Conservation (phyloP, 2,113 vertebrate genomes). For the Poeciliopsis prolifica region DNA sequence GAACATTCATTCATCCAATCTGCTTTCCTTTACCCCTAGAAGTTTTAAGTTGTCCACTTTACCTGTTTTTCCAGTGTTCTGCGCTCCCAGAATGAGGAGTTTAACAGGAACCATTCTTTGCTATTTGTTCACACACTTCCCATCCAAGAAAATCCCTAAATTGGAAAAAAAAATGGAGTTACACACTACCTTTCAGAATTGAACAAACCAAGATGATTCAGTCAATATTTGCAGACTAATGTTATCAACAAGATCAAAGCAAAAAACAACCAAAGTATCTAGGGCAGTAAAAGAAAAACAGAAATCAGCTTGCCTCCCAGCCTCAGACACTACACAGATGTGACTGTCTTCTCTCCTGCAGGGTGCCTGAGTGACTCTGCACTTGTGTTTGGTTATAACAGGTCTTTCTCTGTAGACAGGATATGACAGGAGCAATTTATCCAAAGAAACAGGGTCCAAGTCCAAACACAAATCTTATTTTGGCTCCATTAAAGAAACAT, state of each 20-base stretch:
- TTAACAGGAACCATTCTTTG: constrained; percentile 61
- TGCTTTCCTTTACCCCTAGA: not conserved
- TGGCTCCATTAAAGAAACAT: constrained; percentile 19
- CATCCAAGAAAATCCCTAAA: constrained; percentile 20
- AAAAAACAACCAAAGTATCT: constrained; percentile 14
- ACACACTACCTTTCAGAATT: not conserved
- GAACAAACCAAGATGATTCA: not conserved
- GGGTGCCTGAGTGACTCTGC: not conserved
- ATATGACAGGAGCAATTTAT: constrained; percentile 43
- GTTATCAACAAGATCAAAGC: not conserved
- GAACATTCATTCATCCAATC: not conserved
- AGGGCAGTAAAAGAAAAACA: constrained; percentile 1
- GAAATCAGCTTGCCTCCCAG: constrained; percentile 2
- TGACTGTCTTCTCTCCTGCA: constrained; percentile 23
- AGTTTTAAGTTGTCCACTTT: not conserved
- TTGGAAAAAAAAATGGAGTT: not conserved
- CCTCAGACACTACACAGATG: constrained; percentile 39
- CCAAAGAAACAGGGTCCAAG: constrained; percentile 18
- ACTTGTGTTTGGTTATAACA: constrained; percentile 33
- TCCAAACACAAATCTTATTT: constrained; percentile 16
- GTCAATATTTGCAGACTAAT: not conserved
- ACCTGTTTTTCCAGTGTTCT: constrained; percentile 72
- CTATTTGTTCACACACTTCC: not conserved
- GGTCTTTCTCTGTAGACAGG: constrained; percentile 15
- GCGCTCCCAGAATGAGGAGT: constrained; percentile 63